phyloP scores from a whole-genome alignment of 2,888 invertebrate species.

The Stenchaetothrips biformis region DNA sequence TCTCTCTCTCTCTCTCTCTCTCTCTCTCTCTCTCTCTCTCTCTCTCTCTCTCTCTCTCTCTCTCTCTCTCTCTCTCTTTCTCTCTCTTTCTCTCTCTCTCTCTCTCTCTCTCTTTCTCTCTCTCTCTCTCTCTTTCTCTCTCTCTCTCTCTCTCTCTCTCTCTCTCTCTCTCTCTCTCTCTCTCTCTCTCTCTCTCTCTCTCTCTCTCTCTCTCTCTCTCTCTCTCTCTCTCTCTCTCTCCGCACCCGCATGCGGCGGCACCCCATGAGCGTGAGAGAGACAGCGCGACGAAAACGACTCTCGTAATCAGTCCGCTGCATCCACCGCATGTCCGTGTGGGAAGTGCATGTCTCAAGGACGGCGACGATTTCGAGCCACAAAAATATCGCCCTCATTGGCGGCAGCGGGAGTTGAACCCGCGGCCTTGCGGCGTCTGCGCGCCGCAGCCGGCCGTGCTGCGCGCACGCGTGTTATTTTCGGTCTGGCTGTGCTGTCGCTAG shows the following conservation, averaged over 20 bases:
- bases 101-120: constrained; percentile 36
- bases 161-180: constrained; percentile 27
- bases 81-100: constrained; percentile 40
- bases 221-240: constrained; percentile 34
- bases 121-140: constrained; percentile 35
- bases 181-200: constrained; percentile 26
- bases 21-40: constrained; percentile 36
- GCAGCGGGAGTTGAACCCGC: no score
- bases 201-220: constrained; percentile 34
- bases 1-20: constrained; percentile 30
- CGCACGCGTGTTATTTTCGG: no score
- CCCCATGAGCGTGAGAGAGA: not conserved
- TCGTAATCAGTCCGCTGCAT: not conserved
- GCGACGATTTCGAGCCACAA: no score
- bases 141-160: constrained; percentile 31
- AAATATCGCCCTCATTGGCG: no score
- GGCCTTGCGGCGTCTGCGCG: no score
- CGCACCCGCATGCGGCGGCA: constrained; percentile 30
- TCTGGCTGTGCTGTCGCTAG: no score
- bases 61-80: constrained; percentile 41
- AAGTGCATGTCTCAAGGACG: no score
- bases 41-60: constrained; percentile 40
- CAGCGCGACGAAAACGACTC: not conserved
- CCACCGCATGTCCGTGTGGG: no score
- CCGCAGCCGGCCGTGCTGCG: no score